A percentile compares a stretch with the other conserved stretches of the same genome.
phyloP scores from a whole-genome alignment of 1,140 invertebrate genomes.

The Brachionus plicatilis region DNA sequence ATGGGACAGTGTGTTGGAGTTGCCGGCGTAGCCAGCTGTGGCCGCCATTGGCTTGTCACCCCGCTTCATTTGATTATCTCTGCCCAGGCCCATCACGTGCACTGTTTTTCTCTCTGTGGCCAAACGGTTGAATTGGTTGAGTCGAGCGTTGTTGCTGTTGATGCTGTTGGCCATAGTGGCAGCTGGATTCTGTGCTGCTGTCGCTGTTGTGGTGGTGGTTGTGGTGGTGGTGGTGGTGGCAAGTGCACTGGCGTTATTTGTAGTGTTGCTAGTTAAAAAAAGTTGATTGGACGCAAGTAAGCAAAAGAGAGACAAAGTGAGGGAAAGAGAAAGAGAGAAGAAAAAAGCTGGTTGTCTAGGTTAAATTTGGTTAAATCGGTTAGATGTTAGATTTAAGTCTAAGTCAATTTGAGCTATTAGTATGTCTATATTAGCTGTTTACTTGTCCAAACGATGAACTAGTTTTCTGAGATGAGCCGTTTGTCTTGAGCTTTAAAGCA shows the following conservation, averaged over 20 bases:
- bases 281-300: background rate
- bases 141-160: background rate
- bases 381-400: background rate
- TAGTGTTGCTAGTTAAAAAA: background rate
- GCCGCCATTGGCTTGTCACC: background rate
- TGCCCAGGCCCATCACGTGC: background rate
- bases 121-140: constrained; percentile 22
- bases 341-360: background rate
- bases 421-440: background rate
- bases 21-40: background rate
- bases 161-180: background rate
- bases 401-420: background rate
- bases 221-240: background rate
- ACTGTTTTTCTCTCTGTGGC: constrained; percentile 34
- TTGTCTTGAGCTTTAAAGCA: background rate
- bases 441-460: background rate
- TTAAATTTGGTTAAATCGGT: constrained; percentile 18
- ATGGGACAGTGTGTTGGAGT: background rate
- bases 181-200: background rate
- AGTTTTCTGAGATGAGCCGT: background rate
- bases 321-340: background rate
- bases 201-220: background rate
- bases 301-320: background rate
- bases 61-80: background rate
- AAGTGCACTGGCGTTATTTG: background rate